A percentile compares a stretch with the other conserved stretches of the same genome.
phyloP scores from a whole-genome alignment of 2,888 invertebrate species.

The Cylindroiulus punctatus region DNA sequence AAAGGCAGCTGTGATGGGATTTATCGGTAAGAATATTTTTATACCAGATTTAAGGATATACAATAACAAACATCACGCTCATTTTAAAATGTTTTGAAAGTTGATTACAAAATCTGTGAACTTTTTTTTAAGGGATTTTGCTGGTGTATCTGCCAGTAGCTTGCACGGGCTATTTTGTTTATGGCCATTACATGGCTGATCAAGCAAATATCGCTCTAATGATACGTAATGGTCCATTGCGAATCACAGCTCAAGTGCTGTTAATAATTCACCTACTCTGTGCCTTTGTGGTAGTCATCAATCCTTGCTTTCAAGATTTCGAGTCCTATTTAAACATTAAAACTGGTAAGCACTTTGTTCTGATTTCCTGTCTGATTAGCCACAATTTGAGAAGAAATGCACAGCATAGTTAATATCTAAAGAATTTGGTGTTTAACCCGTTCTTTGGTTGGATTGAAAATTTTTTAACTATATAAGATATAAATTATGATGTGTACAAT shows the following conservation, averaged over 20 bases:
- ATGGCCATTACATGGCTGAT: slow-evolving; percentile 70
- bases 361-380: background rate
- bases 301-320: slow-evolving; percentile 77
- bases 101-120: too few relatives aligned
- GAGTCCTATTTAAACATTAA: slow-evolving; percentile 75
- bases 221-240: slow-evolving; percentile 70
- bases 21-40: slow-evolving; percentile 68
- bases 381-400: too few relatives aligned
- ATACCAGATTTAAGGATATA: too few relatives aligned
- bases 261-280: slow-evolving; percentile 75
- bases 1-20: slow-evolving; percentile 73
- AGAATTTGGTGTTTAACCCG: background rate
- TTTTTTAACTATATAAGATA: too few relatives aligned
- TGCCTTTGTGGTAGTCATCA: slow-evolving; percentile 76
- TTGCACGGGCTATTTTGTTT: slow-evolving; percentile 73
- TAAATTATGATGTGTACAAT: too few relatives aligned
- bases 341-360: slow-evolving; percentile 67
- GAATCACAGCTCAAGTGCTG: slow-evolving; percentile 72
- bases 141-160: slow-evolving; percentile 71
- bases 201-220: slow-evolving; percentile 73
- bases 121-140: slow-evolving; percentile 60
- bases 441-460: too few relatives aligned
- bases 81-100: too few relatives aligned
- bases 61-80: too few relatives aligned
- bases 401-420: background rate